A percentile compares a stretch with the other conserved stretches of the same genome.
These are phyloP conservation scores for Xestoiulus laeticollis DNA, from an alignment of 2,888 invertebrate species.

Conservation along the genomic window DNA sequence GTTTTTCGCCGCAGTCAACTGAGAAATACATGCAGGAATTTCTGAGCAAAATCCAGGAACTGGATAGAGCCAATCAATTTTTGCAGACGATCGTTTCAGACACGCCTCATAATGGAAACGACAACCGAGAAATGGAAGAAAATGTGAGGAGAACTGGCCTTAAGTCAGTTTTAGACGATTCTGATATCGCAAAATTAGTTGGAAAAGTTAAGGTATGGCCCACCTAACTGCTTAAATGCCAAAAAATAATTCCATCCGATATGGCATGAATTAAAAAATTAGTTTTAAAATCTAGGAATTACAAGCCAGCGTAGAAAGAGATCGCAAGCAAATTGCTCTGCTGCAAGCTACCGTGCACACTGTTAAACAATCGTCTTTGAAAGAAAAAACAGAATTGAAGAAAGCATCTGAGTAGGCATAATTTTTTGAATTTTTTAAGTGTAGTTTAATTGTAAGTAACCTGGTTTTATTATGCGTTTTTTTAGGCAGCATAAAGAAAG, in stretches of 20 bases:
- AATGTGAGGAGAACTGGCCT: neutral
- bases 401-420: neutral
- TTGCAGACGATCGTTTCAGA: neutral
- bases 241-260: neutral
- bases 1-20: neutral
- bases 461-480: neutral
- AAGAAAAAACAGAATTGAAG: neutral
- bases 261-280: neutral
- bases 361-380: neutral
- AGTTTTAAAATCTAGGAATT: neutral
- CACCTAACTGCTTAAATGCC: too few species aligned
- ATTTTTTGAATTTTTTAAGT: neutral
- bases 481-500: slow-evolving; percentile 21
- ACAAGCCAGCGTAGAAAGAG: neutral
- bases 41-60: slow-evolving; percentile 10
- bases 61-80: slow-evolving; percentile 25
- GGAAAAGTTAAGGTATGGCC: neutral
- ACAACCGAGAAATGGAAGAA: neutral
- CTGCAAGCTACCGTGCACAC: neutral
- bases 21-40: neutral
- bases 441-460: neutral
- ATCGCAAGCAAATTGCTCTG: neutral
- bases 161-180: neutral
- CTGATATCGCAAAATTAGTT: neutral
- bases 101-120: neutral